Percentiles rank a stretch among this genome's conserved stretches.
These are phyloP conservation scores for Silurus lanzhouensis DNA, from an alignment of 2,797 vertebrate species.

Conservation along the genomic window DNA sequence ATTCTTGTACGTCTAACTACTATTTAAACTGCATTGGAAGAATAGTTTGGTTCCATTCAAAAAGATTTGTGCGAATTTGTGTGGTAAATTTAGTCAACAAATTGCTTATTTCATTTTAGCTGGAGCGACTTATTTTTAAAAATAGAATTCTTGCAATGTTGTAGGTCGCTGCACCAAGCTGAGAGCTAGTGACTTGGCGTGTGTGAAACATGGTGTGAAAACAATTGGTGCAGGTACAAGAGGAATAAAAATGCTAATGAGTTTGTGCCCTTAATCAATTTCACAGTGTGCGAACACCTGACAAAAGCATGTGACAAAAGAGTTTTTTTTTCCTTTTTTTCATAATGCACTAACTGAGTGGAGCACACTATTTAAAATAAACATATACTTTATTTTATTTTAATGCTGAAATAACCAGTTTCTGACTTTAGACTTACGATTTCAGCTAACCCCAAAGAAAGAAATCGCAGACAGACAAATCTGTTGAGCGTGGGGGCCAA, in stretches of 20 bases:
- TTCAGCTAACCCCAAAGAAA: no score
- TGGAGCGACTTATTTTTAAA: neutral
- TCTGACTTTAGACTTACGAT: neutral
- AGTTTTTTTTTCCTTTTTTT: neutral
- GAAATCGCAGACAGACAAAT: no score
- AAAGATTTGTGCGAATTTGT: neutral
- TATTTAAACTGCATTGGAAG: neutral
- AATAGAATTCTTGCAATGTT: neutral
- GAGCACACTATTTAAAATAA: neutral
- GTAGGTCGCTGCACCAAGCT: neutral
- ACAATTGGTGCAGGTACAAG: neutral
- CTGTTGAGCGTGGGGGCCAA: no score
- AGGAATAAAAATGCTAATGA: conserved; percentile 11
- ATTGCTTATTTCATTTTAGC: neutral
- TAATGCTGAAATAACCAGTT: neutral
- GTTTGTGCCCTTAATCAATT: conserved; percentile 12
- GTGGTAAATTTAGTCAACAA: neutral
- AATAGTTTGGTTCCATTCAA: neutral
- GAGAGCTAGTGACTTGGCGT: neutral
- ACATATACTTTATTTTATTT: neutral
- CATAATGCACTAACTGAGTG: neutral
- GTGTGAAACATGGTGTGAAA: conserved; percentile 3
- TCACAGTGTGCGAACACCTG: neutral
- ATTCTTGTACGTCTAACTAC: neutral
- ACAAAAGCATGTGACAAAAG: neutral